Percentiles rank a stretch among this genome's conserved stretches.
These are phyloP conservation scores for Ceratitis capitata DNA, from an alignment of 1,140 invertebrate species.

Conservation along the genomic window DNA sequence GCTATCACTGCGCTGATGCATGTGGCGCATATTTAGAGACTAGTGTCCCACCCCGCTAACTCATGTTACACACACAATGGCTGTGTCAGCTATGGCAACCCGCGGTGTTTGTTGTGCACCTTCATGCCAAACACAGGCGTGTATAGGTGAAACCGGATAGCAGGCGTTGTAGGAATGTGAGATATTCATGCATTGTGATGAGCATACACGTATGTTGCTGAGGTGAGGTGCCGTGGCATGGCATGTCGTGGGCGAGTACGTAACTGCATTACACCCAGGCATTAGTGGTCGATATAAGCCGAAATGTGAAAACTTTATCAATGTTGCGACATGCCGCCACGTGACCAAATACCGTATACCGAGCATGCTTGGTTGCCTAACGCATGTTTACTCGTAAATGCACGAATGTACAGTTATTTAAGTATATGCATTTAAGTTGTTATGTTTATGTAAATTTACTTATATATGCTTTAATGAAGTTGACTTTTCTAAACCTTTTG, in stretches of 20 bases:
- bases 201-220: neutral
- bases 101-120: neutral
- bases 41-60: neutral
- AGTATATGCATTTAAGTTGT: neutral
- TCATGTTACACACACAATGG: neutral
- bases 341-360: neutral
- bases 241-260: neutral
- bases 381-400: too few relatives aligned
- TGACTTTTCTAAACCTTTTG: neutral
- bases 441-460: neutral
- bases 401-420: neutral
- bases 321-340: neutral
- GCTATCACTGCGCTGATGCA: neutral
- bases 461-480: neutral
- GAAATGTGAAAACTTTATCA: constrained; percentile 29
- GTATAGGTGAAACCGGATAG: neutral
- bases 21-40: neutral
- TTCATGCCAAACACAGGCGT: neutral
- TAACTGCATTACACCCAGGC: neutral
- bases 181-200: too few relatives aligned
- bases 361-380: neutral
- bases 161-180: neutral
- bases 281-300: constrained; percentile 19
- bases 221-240: neutral
- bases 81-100: neutral